Base-by-base conservation (phyloP, 1,140 invertebrate genomes). In the Trissolcus basalis region DNA sequence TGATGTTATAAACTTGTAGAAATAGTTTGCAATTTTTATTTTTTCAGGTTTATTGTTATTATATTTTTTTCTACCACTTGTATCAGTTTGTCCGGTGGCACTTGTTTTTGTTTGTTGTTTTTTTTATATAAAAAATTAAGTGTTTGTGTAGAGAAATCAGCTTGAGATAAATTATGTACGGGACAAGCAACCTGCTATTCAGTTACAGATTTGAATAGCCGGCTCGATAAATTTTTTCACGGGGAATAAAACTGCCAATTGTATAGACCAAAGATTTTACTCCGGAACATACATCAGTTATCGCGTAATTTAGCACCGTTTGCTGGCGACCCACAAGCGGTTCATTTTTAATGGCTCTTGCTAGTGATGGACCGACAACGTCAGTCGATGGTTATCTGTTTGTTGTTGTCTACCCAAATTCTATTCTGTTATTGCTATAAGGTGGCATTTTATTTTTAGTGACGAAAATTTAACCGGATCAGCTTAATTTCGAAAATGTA, bases 311-410 rank as follows among this genome's bases (percentile, higher is more conserved):
- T 59, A 59, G 19, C 19, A 6, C 27, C 54, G 19, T 48, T 56
- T 53, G 54, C 50, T 50, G 56, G 56, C 47, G 54, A 53, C 45
- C 53, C 43, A 47, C 64, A 45, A 47, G 64, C 41, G 49, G 33
- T 68, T 53, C 64, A 68, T 68, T 68, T 68, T 68, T 59, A 68
- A 68, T 68, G 54, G 15, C 32, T 51, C 16, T 27, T 27, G 19
- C 2, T 27, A 27, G 54, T 59, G 49, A 54, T 53, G 55, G 55
- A 59, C 54, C 27, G 39, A 59, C 55, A 59, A 53, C 64, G 55
- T 53, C 41, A 59, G 55, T 41, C 51, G 49, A 53, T 59, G 44
- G 54, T 68, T 68, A 68, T 58, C 54, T 53, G 49, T 51, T 55
- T 45, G 49, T 53, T 51, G 48, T 14, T 44, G 63, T 53, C 49